These are phyloP conservation scores for Discoglossus pictus DNA, from an alignment of 2,797 vertebrate genomes.

Conservation along the genomic window DNA sequence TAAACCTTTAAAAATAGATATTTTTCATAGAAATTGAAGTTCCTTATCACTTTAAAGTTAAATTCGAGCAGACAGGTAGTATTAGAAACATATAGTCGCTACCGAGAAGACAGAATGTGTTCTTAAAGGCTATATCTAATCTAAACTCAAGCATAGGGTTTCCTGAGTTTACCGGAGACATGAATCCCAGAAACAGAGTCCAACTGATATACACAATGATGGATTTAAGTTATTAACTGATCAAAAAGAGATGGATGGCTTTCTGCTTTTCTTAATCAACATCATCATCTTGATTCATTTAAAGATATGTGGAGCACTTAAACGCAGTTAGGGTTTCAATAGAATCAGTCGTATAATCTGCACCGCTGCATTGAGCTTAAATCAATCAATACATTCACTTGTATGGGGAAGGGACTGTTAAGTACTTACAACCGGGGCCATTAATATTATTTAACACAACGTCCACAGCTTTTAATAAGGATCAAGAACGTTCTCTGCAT, in stretches of 20 bases:
- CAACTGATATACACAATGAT: constrained; percentile 83
- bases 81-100: constrained; percentile 10
- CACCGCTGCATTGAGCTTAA: constrained; percentile 74
- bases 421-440: constrained; percentile 90
- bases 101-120: constrained; percentile 21
- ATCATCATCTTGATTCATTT: constrained; percentile 99
- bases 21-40: not conserved
- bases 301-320: constrained; percentile 92
- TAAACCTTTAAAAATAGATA: too few relatives aligned
- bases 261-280: constrained; percentile 93
- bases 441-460: constrained; percentile 99
- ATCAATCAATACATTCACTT: constrained; percentile 97
- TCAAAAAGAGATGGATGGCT: constrained; percentile 97
- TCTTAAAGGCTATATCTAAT: constrained; percentile 36
- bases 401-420: constrained; percentile 85
- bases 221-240: constrained; percentile 99
- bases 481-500: constrained; percentile 83
- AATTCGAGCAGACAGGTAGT: constrained; percentile 14
- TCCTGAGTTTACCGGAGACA: constrained; percentile 65
- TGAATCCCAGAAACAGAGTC: constrained; percentile 67
- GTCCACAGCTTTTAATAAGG: constrained; percentile 88
- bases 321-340: constrained; percentile 96
- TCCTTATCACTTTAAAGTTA: not conserved
- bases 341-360: constrained; percentile 96
- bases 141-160: constrained; percentile 47